Percentiles rank a stretch among this genome's conserved stretches.
These are phyloP conservation scores for Nomada fucata DNA, from an alignment of 2,888 invertebrate genomes.

Conservation along the genomic window DNA sequence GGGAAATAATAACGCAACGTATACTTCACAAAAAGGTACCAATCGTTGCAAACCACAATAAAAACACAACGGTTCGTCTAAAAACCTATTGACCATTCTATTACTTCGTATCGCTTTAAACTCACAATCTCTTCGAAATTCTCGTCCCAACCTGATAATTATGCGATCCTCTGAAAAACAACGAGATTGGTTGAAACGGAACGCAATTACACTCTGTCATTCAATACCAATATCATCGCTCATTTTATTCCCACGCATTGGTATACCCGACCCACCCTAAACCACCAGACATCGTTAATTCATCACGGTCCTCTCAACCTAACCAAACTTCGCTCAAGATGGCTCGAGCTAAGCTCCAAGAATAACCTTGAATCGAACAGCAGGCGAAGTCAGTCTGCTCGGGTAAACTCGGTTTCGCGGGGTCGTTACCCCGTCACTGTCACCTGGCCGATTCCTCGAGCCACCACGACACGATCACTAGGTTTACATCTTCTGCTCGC, in stretches of 20 bases:
- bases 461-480: conserved; percentile 6
- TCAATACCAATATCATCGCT: background rate
- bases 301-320: too few relatives aligned
- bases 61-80: background rate
- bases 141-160: too few relatives aligned
- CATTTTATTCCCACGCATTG: background rate
- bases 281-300: background rate
- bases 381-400: background rate
- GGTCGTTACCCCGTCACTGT: conserved; percentile 7
- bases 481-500: conserved; percentile 25
- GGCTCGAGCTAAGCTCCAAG: background rate
- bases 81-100: background rate
- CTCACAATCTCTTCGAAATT: too few relatives aligned
- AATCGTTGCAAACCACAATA: too few relatives aligned
- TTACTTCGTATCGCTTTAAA: too few relatives aligned
- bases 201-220: background rate
- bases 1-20: too few relatives aligned
- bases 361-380: background rate
- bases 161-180: too few relatives aligned
- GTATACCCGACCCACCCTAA: background rate
- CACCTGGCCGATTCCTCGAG: conserved; percentile 43
- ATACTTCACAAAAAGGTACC: too few relatives aligned
- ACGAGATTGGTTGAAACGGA: background rate
- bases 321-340: background rate
- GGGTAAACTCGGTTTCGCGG: background rate